Evolutionary conservation across 2,888 invertebrate species (phyloP).

Genomic region (Acronicta leporina): DNA sequence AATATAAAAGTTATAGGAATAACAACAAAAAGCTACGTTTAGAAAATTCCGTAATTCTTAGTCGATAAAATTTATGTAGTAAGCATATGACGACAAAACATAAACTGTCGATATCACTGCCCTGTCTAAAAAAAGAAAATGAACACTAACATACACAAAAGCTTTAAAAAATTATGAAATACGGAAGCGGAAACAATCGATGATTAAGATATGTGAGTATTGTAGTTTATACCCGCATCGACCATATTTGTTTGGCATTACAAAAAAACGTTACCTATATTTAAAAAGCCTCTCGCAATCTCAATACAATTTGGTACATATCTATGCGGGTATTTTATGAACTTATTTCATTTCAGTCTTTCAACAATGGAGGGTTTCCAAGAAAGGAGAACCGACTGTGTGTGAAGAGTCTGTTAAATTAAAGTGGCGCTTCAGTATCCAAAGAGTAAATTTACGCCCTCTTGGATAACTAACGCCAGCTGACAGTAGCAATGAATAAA

Average conservation of each 20-base stretch:
- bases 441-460: no score
- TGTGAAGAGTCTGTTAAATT: no score
- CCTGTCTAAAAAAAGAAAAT: not conserved
- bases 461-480: no score
- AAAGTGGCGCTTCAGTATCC: no score
- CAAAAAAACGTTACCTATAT: slow-evolving; percentile 35
- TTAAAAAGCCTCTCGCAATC: slow-evolving; percentile 33
- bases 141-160: slow-evolving; percentile 17
- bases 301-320: not conserved
- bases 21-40: not conserved
- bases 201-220: slow-evolving; percentile 21
- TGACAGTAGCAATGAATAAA: no score
- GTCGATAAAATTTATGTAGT: not conserved
- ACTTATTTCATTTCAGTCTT: slow-evolving; percentile 8
- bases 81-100: not conserved
- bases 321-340: slow-evolving; percentile 36
- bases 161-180: slow-evolving; percentile 20
- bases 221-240: slow-evolving; percentile 41
- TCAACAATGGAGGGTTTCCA: no score
- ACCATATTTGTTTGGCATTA: slow-evolving; percentile 21
- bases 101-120: not conserved
- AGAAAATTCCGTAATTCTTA: not conserved
- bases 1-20: slow-evolving; percentile 17
- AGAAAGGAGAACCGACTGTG: no score
- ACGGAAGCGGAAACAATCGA: slow-evolving; percentile 9